Base-by-base conservation (phyloP, 1,140 invertebrate species). In the Bacillus rossius region DNA sequence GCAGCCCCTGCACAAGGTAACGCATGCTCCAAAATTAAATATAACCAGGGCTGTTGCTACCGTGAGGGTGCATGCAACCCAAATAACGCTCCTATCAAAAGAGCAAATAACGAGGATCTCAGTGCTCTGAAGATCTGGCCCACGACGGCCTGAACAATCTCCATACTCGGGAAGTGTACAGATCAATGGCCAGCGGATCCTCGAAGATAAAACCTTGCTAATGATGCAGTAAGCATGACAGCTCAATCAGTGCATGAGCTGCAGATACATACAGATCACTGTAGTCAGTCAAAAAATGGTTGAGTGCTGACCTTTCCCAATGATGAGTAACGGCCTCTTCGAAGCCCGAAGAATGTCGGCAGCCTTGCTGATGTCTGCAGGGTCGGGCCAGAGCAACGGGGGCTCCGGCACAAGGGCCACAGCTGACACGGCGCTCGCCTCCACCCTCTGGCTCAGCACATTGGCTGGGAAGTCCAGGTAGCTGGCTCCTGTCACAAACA, bases 401-500 rank as follows among this genome's bases (percentile, higher is more conserved):
- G 88, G 79, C 13, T 78, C 69, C 19, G 84, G 81, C 68, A 79
- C 82, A 59, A 62, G 68, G 26, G 51, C 47, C 51, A 72, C 64
- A 43, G 67, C 58, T 59, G 72, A 63, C 20, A 86, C 70, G 14
- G 75, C 65, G 49, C 70, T 71, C 61, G 72, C 68, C 2, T 71
- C 57, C 13, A 81, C 71, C 19, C 68, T 71, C 51, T 78, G 79
- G 55, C 75, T 80, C 45, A 94, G 73, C 25, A 95, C 70, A 66
- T 91, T 94, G 13, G 88, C 93, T 1, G 95, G 88, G 67, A 98
- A 84, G 73, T 98, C 95, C 26, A 98, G 77, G 72, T 98, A 98
- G 8, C 81, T 76, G 0, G 85, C 87, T 16, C 95, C 87, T 81
- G 43, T 1, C 22, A 42, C 22, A 29, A 14, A 25, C 20, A 42